Evolutionary conservation across 2,113 vertebrate species (phyloP).

Genomic region (Taurulus bubalis): DNA sequence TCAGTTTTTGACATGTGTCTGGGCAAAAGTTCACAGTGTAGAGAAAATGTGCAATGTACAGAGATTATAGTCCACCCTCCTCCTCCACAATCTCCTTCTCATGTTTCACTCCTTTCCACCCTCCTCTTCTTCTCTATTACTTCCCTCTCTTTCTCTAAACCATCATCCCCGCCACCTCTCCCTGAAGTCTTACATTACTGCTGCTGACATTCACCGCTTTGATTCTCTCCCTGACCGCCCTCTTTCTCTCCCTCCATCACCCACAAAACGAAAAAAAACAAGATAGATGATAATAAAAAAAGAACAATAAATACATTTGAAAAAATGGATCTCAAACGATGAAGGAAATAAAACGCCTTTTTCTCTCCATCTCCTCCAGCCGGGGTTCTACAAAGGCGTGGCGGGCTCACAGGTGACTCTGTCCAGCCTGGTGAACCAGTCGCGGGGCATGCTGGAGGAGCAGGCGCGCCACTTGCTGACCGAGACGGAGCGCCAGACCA

Average conservation of each 20-base stretch:
- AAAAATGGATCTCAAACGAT: background rate
- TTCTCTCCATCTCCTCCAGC: constrained; percentile 73
- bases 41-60: background rate
- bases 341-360: background rate
- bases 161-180: background rate
- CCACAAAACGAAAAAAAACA: background rate
- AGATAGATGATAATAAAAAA: background rate
- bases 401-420: constrained; percentile 96
- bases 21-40: background rate
- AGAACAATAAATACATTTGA: background rate
- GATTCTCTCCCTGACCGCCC: background rate
- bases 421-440: constrained; percentile 95
- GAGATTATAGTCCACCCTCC: background rate
- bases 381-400: constrained; percentile 91
- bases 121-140: background rate
- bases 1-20: background rate
- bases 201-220: constrained; percentile 6
- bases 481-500: constrained; percentile 89
- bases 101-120: background rate
- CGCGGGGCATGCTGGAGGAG: constrained; percentile 91
- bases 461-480: constrained; percentile 93
- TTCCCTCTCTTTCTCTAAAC: constrained; percentile 7
- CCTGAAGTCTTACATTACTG: background rate
- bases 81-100: background rate
- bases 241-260: constrained; percentile 8